Percentiles rank a stretch among this genome's conserved stretches.
phyloP scores from a whole-genome alignment of 2,888 invertebrate genomes.

The Hemicrepidius hirtus region DNA sequence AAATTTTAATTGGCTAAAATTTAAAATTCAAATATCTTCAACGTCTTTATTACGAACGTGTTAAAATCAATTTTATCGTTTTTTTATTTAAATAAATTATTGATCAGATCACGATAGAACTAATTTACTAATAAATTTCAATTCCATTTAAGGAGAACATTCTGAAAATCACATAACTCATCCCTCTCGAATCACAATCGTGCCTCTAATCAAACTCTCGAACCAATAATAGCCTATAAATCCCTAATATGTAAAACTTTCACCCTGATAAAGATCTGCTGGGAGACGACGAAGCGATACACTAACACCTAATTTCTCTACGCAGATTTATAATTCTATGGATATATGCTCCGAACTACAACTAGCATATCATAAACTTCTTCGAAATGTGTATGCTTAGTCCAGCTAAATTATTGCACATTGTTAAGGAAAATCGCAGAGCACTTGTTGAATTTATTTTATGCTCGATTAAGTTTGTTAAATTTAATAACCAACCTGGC shows the following conservation, averaged over 20 bases:
- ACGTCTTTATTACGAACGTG: no score
- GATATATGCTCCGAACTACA: constrained; percentile 8
- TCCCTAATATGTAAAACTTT: constrained; percentile 68
- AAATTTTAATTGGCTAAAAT: no score
- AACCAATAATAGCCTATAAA: constrained; percentile 67
- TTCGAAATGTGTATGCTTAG: no score
- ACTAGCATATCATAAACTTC: no score
- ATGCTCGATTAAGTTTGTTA: no score
- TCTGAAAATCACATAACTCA: constrained; percentile 56
- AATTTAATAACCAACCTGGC: no score
- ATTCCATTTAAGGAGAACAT: background rate
- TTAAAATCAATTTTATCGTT: no score
- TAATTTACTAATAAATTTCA: background rate
- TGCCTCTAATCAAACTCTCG: constrained; percentile 60
- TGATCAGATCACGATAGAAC: background rate
- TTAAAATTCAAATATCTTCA: no score
- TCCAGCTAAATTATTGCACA: no score
- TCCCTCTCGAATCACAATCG: constrained; percentile 59
- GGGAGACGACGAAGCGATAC: constrained; percentile 59
- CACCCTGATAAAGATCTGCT: constrained; percentile 61
- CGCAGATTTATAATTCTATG: constrained; percentile 43
- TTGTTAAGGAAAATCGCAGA: no score
- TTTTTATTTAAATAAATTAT: no score
- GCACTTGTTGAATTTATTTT: no score
- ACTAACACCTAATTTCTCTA: constrained; percentile 62